These are phyloP conservation scores for Nomada goodeniana DNA, from an alignment of 2,888 invertebrate species.

Conservation along the genomic window DNA sequence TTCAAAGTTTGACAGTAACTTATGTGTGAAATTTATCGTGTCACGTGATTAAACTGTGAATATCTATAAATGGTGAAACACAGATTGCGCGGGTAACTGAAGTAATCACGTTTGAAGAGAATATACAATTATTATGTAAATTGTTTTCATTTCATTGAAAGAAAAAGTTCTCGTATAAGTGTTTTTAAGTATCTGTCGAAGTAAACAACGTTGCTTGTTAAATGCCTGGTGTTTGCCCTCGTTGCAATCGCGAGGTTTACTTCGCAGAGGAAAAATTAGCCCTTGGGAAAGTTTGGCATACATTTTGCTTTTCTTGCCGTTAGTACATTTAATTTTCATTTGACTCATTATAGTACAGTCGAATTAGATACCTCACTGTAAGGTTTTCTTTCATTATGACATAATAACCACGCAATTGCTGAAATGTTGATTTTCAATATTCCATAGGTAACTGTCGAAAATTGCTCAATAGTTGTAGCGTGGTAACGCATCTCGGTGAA, in stretches of 20 bases:
- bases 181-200: not conserved
- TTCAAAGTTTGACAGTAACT: conserved; percentile 3
- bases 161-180: not conserved
- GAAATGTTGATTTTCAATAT: not conserved
- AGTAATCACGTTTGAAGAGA: not conserved
- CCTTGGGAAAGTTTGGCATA: conserved; percentile 82
- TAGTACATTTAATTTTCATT: conserved; percentile 66
- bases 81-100: not conserved
- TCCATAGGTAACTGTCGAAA: conserved; percentile 80
- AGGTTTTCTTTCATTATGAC: conserved; percentile 21
- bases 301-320: conserved; percentile 83
- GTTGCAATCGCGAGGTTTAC: conserved; percentile 82
- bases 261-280: conserved; percentile 81
- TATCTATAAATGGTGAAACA: not conserved
- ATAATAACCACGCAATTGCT: not conserved
- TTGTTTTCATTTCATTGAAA: not conserved
- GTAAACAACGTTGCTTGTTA: conserved; percentile 50
- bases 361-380: not conserved
- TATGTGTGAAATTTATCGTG: conserved; percentile 22
- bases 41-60: conserved; percentile 10
- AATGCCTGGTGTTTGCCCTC: conserved; percentile 80
- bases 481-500: conserved; percentile 78
- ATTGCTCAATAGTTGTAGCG: conserved; percentile 78
- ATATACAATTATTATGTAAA: conserved; percentile 2
- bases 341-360: not conserved